Evolutionary conservation across 92 coral and sea anemone genomes (phyloP).

Genomic region (Pocillopora grandis): DNA sequence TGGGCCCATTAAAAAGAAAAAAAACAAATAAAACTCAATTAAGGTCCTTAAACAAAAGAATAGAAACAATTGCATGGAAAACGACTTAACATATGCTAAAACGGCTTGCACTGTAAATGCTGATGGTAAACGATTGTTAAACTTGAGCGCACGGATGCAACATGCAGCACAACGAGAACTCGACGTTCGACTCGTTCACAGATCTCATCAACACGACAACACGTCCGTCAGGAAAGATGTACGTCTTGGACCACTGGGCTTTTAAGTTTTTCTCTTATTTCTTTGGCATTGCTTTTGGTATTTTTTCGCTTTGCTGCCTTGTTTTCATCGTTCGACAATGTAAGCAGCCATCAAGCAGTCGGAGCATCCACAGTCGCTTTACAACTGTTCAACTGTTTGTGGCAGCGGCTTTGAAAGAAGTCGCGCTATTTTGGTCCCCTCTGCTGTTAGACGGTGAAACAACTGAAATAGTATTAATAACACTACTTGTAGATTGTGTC

Average conservation of each 20-base stretch:
- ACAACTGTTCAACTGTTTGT: conserved; percentile 27
- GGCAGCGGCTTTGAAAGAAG: conserved; percentile 21
- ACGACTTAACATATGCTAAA: background rate
- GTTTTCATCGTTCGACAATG: conserved; percentile 20
- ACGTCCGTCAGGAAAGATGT: background rate
- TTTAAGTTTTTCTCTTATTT: conserved; percentile 22
- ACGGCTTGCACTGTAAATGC: background rate
- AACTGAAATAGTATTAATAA: background rate
- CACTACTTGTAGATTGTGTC: conserved; percentile 1
- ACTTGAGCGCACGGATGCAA: background rate
- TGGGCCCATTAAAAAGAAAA: background rate
- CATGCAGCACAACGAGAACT: conserved; percentile 12
- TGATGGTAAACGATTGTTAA: background rate
- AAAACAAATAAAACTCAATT: background rate
- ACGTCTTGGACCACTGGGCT: conserved; percentile 28
- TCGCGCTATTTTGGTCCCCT: conserved; percentile 20
- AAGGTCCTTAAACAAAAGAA: background rate
- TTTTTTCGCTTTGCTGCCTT: conserved; percentile 10
- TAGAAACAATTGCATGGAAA: background rate
- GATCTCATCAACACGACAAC: background rate
- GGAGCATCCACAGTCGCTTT: conserved; percentile 26
- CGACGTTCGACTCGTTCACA: background rate
- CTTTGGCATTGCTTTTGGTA: conserved; percentile 20
- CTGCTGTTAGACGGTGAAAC: background rate
- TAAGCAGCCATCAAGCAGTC: conserved; percentile 3